phyloP scores from a whole-genome alignment of 2,888 invertebrate genomes.

The Eueremaeus valkanovi region DNA sequence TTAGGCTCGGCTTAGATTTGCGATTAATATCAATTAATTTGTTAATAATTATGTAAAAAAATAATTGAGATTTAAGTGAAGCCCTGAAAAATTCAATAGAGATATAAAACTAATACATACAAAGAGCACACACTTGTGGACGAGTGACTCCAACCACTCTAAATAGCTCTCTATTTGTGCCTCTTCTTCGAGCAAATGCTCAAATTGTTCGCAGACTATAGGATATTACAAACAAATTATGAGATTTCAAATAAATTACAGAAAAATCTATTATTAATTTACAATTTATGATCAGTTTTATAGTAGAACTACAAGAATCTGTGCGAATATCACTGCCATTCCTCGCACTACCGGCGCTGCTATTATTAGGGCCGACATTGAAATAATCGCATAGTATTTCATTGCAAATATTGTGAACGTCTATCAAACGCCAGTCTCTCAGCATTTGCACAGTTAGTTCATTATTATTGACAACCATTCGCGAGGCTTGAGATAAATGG shows the following conservation, averaged over 20 bases:
- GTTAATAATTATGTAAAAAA: too few species aligned
- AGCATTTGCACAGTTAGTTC: constrained; percentile 55
- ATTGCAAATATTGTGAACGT: neutral
- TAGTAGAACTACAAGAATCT: too few species aligned
- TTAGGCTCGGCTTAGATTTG: neutral
- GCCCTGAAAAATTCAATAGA: too few species aligned
- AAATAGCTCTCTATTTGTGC: constrained; percentile 54
- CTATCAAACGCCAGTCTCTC: constrained; percentile 49
- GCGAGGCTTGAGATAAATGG: constrained; percentile 55
- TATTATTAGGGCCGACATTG: neutral
- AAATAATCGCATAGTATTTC: neutral
- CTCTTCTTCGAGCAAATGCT: constrained; percentile 54
- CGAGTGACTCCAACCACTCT: constrained; percentile 55
- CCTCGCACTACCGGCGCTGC: neutral
- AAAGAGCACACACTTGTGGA: constrained; percentile 54
- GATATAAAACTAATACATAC: constrained; percentile 46
- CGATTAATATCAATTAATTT: too few species aligned
- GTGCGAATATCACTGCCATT: neutral
- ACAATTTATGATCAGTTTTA: neutral
- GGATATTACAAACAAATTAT: too few species aligned
- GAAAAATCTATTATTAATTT: neutral
- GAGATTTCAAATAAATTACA: too few species aligned
- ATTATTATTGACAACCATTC: constrained; percentile 53
- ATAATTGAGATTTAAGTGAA: too few species aligned
- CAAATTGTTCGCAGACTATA: constrained; percentile 55